Base-by-base conservation (phyloP, 2,797 vertebrate genomes). In the Artibeus jamaicensis region DNA sequence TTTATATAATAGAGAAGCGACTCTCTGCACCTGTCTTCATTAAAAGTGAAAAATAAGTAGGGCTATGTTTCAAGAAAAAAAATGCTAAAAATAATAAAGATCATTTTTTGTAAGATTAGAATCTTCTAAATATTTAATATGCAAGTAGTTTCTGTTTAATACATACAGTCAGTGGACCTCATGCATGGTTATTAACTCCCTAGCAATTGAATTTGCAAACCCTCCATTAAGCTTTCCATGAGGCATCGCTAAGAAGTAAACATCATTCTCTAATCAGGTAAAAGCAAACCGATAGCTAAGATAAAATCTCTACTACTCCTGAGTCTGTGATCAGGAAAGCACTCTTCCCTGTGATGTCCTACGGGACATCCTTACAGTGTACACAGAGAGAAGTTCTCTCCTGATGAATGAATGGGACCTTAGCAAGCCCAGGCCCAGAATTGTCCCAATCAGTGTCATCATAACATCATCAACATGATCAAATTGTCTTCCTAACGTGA, bases 351-450 rank as follows among this genome's bases (percentile, higher is more conserved):
- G 53, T 44, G 81, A 50, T n/a, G 1, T 70, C 74, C 24, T 86
- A 12, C 48, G 55, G 39, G 65, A 22, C 4, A 12, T 91, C 29
- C 9, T 74, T 39, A 14, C 29, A 5, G 4, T 50, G 42, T 18
- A 21, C 1, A 29, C 37, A 44, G 12, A 29, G 14, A 21, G 9
- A 18, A 21, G 14, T 34, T 89, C 76, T 21, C 21, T 76, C 65
- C 22, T 62, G 57, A 71, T 91, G 68, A 95, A 98, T 90, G 71
- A 95, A 98, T 90, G 71, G 94, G 68, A 70, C 29, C 48, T 82
- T 95, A 70, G 18, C 19, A 85, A 86, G 19, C 22, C 48, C 3
- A 79, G 91, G 44, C 46, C 88, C 96, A 89, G 59, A 95, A 44
- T 39, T 86, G 32, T 39, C 89, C 5, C 48, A 94, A 10, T 91